Base-by-base conservation (phyloP, 1,140 invertebrate species). In the Caligus rogercresseyi region DNA sequence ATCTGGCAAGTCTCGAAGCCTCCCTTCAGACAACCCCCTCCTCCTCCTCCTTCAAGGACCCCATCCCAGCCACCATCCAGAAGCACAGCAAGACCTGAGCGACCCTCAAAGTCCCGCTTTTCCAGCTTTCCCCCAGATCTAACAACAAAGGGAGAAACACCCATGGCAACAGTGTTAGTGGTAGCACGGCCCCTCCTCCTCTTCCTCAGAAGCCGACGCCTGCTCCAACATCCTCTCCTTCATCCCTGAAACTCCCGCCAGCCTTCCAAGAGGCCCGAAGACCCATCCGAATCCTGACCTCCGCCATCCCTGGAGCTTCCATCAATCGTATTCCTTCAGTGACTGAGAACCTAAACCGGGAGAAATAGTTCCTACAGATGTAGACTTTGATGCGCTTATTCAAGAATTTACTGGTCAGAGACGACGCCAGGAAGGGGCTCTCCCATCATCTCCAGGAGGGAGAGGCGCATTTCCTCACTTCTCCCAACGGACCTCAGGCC, bases 321-420 rank as follows among this genome's bases (percentile, higher is more conserved):
- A 11, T 43, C 7, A 43, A 43, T 43, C 31, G 31, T 43, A 7
- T 43, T 43, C 31, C 31, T 43, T 11, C 31, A 11, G 31, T 43
- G 7, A 43, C 31, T 11, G 31, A 43, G n/a, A 43, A 43, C 31
- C 31, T n/a, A 43, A 43, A 43, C 31, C 31, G n/a, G 31, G 31
- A 43, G 31, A 43, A 43, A 43, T 43, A 43, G 31, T 43, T 43
- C 31, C 31, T 43, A 43, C 31, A 11, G 31, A 43, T 56, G 54
- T 56, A 14, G 24, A 56, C 14, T 56, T 56, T 14, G 54, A 56
- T 56, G 20, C 20, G 19, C 54, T 56, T 25, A 56, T 56, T 56
- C 54, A 56, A 25, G 54, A 56, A 56, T 56, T 56, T 23, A 56
- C 54, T 20, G 54, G 54, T 25, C 20, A 56, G 54, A 56, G 54